phyloP scores from a whole-genome alignment of 2,888 invertebrate species.

The Clivina fossor region DNA sequence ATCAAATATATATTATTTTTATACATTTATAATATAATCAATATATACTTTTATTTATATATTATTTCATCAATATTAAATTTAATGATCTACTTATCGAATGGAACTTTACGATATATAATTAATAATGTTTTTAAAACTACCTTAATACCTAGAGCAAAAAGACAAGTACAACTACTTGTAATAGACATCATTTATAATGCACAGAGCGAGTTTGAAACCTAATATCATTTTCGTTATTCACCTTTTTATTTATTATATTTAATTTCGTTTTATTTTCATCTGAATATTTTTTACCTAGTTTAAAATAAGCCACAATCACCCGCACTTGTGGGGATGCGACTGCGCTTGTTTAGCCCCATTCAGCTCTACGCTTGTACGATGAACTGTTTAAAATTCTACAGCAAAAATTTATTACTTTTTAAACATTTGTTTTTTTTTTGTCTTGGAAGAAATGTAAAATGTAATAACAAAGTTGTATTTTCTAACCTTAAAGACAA shows the following conservation, averaged over 20 bases:
- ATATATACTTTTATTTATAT: slow-evolving; percentile 27
- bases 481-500: too few species aligned
- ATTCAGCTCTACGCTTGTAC: slow-evolving; percentile 20
- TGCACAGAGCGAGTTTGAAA: slow-evolving; percentile 32
- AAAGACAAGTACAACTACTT: slow-evolving; percentile 30
- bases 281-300: too few species aligned
- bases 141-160: slow-evolving; percentile 32
- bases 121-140: slow-evolving; percentile 28
- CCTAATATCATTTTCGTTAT: slow-evolving; percentile 33
- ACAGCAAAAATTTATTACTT: too few species aligned
- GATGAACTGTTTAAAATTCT: too few species aligned
- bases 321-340: slow-evolving; percentile 24
- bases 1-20: slow-evolving; percentile 31
- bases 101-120: slow-evolving; percentile 33
- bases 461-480: slow-evolving; percentile 18
- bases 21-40: slow-evolving; percentile 32
- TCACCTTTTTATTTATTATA: slow-evolving; percentile 22
- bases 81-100: slow-evolving; percentile 32
- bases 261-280: too few species aligned
- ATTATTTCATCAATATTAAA: slow-evolving; percentile 29
- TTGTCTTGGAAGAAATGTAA: slow-evolving; percentile 31
- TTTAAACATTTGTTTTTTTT: too few species aligned
- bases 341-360: slow-evolving; percentile 13
- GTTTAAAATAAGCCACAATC: slow-evolving; percentile 32
- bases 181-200: slow-evolving; percentile 28